Conservation (phyloP, 2,888 invertebrate species). For the Deroplatys truncata region DNA sequence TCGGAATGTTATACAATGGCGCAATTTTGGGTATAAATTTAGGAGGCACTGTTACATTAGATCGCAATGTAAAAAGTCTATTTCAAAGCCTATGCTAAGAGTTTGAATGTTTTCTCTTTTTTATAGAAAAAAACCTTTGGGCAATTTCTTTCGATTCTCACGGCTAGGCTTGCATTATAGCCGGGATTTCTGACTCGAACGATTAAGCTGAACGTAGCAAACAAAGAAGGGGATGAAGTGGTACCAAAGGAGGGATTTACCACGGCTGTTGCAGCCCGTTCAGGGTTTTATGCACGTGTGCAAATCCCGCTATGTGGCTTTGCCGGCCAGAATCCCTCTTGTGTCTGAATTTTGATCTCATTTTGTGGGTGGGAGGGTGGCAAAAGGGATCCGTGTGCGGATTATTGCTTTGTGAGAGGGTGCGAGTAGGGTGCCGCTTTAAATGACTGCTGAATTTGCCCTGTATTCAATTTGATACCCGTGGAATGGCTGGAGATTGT, state of each 20-base stretch:
- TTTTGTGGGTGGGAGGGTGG: neutral
- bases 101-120: neutral
- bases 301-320: neutral
- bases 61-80: neutral
- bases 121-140: neutral
- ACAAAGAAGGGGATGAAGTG: neutral
- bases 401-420: neutral
- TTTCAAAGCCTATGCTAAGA: neutral
- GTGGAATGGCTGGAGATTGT: conserved; percentile 3
- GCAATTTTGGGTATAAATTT: no score
- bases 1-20: no score
- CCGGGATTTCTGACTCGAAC: neutral
- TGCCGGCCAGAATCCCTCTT: neutral
- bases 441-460: conserved; percentile 11
- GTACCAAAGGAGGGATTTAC: neutral
- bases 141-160: neutral
- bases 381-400: neutral
- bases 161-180: neutral
- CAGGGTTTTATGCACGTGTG: neutral
- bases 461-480: conserved; percentile 11
- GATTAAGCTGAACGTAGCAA: neutral
- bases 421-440: neutral
- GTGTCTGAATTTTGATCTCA: neutral
- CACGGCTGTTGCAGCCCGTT: neutral
- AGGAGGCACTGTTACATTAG: no score